Conservation (phyloP, 2,888 invertebrate genomes). For the Latheticus oryzae region DNA sequence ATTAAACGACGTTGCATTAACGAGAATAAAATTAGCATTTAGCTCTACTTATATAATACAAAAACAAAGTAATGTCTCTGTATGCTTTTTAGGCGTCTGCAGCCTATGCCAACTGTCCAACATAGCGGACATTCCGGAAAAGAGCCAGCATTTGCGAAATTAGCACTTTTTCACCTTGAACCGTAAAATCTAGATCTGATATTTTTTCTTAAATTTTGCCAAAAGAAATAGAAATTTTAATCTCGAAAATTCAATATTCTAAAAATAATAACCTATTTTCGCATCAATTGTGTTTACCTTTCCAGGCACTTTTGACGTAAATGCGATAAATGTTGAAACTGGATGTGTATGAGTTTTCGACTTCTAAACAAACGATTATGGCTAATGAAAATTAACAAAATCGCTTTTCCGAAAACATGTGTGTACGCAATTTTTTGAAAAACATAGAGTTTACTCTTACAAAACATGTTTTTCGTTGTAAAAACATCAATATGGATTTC, state of each 20-base stretch:
- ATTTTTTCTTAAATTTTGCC: not conserved
- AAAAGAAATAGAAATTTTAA: conserved; percentile 10
- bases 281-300: conserved; percentile 26
- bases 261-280: conserved; percentile 23
- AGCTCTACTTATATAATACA: conserved; percentile 44
- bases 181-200: conserved; percentile 2
- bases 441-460: conserved; percentile 3
- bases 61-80: conserved; percentile 39
- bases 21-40: conserved; percentile 43
- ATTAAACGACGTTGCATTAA: no score
- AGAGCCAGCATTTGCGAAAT: conserved; percentile 29
- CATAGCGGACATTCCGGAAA: conserved; percentile 21
- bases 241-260: no score
- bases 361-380: conserved; percentile 13
- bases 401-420: conserved; percentile 14
- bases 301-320: conserved; percentile 20
- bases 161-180: conserved; percentile 33
- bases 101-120: conserved; percentile 34
- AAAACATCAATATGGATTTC: no score
- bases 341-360: not conserved
- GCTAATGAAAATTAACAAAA: conserved; percentile 17
- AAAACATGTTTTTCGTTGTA: conserved; percentile 21
- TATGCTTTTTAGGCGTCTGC: conserved; percentile 42
- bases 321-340: conserved; percentile 12
- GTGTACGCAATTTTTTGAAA: no score